phyloP scores from a whole-genome alignment of 37 sponge, comb jelly and placozoan species.

The Chondrosia reniformis region DNA sequence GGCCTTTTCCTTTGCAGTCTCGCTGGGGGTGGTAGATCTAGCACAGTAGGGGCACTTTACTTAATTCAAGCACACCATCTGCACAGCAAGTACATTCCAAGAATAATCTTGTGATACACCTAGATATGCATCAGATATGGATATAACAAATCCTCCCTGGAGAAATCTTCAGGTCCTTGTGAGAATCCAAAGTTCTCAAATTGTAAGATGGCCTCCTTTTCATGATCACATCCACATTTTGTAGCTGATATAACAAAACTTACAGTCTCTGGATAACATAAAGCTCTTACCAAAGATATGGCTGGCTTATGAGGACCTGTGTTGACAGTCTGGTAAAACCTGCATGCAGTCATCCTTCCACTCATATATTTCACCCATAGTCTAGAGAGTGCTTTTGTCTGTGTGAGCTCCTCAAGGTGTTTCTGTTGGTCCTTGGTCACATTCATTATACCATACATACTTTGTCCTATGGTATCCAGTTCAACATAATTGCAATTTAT shows the following conservation, averaged over 20 bases:
- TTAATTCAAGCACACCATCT: constrained; percentile 14
- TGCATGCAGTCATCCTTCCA: constrained; percentile 38
- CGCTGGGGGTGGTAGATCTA: background rate
- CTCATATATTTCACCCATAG: constrained; percentile 25
- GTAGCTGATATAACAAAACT: constrained; percentile 18
- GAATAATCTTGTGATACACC: background rate
- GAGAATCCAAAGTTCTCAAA: background rate
- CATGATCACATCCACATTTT: constrained; percentile 33
- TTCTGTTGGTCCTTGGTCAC: constrained; percentile 2
- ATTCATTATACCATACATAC: constrained; percentile 8
- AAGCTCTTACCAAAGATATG: constrained; percentile 17
- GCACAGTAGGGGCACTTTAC: background rate
- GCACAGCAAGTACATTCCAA: constrained; percentile 27
- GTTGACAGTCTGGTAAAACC: background rate
- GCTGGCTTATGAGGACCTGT: constrained; percentile 29
- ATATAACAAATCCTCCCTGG: constrained; percentile 15
- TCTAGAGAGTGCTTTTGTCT: constrained; percentile 19
- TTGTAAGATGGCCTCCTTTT: constrained; percentile 32
- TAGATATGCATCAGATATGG: background rate
- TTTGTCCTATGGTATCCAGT: constrained; percentile 20
- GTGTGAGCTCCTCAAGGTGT: constrained; percentile 35
- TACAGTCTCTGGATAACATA: constrained; percentile 13
- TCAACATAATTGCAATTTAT: constrained; percentile 18
- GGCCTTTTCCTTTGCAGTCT: background rate
- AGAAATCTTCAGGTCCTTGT: background rate